Evolutionary conservation across 2,797 vertebrate species (phyloP).

Genomic region (Coendou prehensilis): DNA sequence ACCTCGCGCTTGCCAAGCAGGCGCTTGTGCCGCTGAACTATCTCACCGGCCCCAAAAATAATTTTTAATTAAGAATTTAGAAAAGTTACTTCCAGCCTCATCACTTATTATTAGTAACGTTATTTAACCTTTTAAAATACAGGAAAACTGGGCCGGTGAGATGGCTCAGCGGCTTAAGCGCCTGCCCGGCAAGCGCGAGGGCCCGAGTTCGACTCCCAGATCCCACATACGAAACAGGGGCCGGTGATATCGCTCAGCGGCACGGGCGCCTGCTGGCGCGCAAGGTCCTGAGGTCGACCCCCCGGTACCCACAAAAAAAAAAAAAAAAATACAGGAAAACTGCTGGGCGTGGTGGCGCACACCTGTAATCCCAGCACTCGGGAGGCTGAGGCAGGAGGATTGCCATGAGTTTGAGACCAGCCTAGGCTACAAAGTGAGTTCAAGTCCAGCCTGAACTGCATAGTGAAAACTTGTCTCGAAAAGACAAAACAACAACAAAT

Average conservation of each 20-base stretch:
- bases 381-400: background rate
- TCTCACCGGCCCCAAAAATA: no score
- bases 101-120: constrained; percentile 6
- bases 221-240: no score
- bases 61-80: background rate
- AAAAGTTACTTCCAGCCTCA: background rate
- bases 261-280: no score
- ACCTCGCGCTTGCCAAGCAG: no score
- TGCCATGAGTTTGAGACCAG: background rate
- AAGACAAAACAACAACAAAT: background rate
- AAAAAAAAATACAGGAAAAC: background rate
- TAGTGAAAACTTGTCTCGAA: background rate
- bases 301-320: no score
- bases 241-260: no score
- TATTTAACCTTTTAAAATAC: constrained; percentile 9
- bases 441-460: background rate
- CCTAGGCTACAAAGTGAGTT: background rate
- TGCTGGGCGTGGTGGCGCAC: background rate
- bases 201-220: no score
- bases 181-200: no score
- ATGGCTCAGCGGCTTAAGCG: no score
- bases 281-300: no score
- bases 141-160: background rate
- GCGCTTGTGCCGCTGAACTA: no score
- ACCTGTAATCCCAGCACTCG: background rate